Conservation (phyloP, 2,888 invertebrate species). For the Lutraria lutraria region DNA sequence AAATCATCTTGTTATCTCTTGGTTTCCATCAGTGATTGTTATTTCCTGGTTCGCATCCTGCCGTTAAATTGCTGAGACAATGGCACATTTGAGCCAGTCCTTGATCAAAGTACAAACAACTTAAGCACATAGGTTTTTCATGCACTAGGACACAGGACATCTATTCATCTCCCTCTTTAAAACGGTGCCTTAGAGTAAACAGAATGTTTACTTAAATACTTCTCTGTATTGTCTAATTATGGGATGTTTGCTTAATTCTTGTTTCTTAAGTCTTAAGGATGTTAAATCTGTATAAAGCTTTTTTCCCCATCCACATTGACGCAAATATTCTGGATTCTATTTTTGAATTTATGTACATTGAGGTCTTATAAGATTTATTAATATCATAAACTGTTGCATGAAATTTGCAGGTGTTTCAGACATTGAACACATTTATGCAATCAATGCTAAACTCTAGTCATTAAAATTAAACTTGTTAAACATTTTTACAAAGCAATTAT, state of each 20-base stretch:
- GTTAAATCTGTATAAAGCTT: no score
- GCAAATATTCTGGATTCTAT: no score
- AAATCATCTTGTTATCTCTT: constrained; percentile 45
- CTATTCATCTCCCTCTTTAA: neutral
- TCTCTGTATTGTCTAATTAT: constrained; percentile 11
- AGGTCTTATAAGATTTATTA: no score
- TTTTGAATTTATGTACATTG: no score
- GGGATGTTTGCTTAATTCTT: neutral
- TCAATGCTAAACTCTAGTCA: no score
- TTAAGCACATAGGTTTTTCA: constrained; percentile 27
- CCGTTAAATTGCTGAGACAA: constrained; percentile 43
- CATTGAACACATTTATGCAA: no score
- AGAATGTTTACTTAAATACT: constrained; percentile 32
- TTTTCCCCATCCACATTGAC: no score
- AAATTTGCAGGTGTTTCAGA: no score
- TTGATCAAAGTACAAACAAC: constrained; percentile 42
- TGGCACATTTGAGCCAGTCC: constrained; percentile 45
- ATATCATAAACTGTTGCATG: no score
- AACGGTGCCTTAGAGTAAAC: constrained; percentile 38
- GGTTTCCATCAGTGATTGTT: constrained; percentile 40
- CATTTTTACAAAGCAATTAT: no score
- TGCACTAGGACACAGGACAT: neutral
- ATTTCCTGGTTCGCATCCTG: constrained; percentile 51
- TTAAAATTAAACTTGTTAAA: no score
- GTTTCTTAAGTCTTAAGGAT: neutral